These are phyloP conservation scores for Amphilophus citrinellus DNA, from an alignment of 2,113 vertebrate species.

Conservation along the genomic window DNA sequence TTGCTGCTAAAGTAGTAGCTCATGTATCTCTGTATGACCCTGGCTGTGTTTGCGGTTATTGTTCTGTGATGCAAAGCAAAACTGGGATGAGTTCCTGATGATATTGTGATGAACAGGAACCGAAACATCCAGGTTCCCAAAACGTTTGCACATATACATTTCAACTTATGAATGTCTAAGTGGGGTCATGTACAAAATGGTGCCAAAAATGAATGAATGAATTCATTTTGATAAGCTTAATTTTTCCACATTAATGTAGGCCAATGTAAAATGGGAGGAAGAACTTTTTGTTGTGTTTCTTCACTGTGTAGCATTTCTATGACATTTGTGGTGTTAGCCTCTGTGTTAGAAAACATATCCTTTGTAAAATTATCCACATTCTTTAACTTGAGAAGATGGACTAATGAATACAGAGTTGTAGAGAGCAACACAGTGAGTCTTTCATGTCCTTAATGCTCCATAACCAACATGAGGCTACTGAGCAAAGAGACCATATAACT, in stretches of 20 bases:
- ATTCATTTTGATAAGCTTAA: not conserved
- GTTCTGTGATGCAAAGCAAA: not conserved
- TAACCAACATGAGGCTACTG: constrained; percentile 44
- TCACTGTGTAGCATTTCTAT: not conserved
- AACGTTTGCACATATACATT: not conserved
- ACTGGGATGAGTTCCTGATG: not conserved
- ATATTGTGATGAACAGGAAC: not conserved
- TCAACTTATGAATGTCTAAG: not conserved
- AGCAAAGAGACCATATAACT: constrained; percentile 36
- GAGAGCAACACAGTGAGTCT: not conserved
- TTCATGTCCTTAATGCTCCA: constrained; percentile 25
- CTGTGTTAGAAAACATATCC: not conserved
- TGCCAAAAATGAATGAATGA: not conserved
- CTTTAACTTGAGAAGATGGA: not conserved
- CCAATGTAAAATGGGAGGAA: not conserved
- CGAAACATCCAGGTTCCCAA: not conserved
- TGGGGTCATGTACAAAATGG: not conserved
- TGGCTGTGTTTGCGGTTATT: not conserved
- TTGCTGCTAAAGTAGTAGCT: not conserved
- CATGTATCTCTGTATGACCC: not conserved
- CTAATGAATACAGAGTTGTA: not conserved
- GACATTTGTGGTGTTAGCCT: not conserved
- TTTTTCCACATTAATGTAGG: not conserved
- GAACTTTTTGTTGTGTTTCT: not conserved
- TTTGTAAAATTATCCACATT: constrained; percentile 17